Base-by-base conservation (phyloP, 2,113 vertebrate species). In the Trinectes maculatus region DNA sequence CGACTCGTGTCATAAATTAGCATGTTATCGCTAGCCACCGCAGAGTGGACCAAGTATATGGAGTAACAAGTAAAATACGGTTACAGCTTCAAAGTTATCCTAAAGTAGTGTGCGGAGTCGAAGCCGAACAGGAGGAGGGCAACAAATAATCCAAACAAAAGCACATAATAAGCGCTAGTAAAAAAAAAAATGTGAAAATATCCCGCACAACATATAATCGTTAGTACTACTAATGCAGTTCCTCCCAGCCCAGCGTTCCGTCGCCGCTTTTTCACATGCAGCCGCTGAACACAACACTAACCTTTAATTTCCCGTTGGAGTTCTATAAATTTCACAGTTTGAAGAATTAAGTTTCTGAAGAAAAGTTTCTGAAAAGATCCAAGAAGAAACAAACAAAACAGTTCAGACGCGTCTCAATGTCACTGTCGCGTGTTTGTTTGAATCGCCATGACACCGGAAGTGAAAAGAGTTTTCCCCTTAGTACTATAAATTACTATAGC, bases 71-170 rank as follows among this genome's bases (percentile, higher is more conserved):
- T 25, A 24, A 9, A 37, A 3, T 0, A 19, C 1, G 1, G 2
- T 1, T 16, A 4, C 1, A 15, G 1, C 3, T 44, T 8, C 1
- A n/a, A 28, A 46, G n/a, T 25, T 3, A 29, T 11, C 8, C 4
- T 16, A 3, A 16, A 22, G 28, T 16, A 40, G n/a, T n/a, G n/a
- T n/a, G n/a, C n/a, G n/a, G n/a, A n/a, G 34, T 36, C 4, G 3
- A 42, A 1, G 40, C 77, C 77, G 77, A 58, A 72, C 18, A 26
- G 0, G 1, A 72, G 4, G 44, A 1, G 0, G 0, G 2, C 1
- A 12, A 0, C 0, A 3, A 4, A 21, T 5, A 0, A 42, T 15
- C 26, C 0, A 0, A 8, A 4, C 4, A 2, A 31, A 1, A 3
- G 4, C 12, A 4, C 3, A 13, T 0, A 0, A 0, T 0, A 1